Percentiles rank a stretch among this genome's conserved stretches.
Conservation (phyloP, 2,888 invertebrate genomes). For the Scotopteryx bipunctaria region DNA sequence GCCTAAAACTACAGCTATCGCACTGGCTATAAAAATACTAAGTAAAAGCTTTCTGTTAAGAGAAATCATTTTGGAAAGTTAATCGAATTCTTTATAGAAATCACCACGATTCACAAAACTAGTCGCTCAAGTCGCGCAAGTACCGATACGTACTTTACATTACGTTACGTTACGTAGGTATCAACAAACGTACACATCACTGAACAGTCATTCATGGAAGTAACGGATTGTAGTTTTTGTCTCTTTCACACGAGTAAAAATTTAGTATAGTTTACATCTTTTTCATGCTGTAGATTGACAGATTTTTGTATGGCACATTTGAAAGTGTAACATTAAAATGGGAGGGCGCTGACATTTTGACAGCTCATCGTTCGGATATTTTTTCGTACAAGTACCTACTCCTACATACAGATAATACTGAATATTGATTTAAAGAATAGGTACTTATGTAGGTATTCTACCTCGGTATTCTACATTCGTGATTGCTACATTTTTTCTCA, state of each 20-base stretch:
- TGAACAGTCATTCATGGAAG: background rate
- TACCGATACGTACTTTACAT: no score
- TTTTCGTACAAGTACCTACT: no score
- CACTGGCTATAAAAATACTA: constrained; percentile 44
- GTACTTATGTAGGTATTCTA: no score
- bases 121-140: no score
- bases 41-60: constrained; percentile 43
- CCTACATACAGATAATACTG: no score
- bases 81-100: background rate
- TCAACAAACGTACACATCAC: background rate
- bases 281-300: constrained; percentile 13
- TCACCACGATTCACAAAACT: background rate
- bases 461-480: no score
- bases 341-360: constrained; percentile 16
- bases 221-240: background rate
- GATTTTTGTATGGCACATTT: no score
- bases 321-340: background rate
- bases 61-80: constrained; percentile 45
- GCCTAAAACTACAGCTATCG: constrained; percentile 52
- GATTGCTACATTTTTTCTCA: no score
- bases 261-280: background rate
- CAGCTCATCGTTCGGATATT: background rate
- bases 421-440: no score
- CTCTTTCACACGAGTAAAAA: constrained; percentile 2
- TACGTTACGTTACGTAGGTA: background rate